Evolutionary conservation across 2,113 vertebrate species (phyloP).

Genomic region (Petromus typicus): DNA sequence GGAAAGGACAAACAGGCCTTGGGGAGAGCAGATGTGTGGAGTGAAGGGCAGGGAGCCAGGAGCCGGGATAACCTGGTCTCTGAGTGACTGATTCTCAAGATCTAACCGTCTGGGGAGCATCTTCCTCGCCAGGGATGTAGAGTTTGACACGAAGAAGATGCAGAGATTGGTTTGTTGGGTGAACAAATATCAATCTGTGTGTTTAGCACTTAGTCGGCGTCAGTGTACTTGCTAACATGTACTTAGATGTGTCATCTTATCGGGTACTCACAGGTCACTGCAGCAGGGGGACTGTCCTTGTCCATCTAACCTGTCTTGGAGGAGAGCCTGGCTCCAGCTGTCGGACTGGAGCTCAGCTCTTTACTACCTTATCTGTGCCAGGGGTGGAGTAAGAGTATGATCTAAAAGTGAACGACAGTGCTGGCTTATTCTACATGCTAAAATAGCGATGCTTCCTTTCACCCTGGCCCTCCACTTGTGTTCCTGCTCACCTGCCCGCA

Average conservation of each 20-base stretch:
- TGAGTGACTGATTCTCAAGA: background rate
- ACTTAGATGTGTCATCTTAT: background rate
- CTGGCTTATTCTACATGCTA: background rate
- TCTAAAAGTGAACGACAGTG: background rate
- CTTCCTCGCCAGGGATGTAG: background rate
- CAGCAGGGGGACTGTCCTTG: background rate
- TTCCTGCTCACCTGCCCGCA: background rate
- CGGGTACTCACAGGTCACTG: background rate
- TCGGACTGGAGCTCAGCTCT: rapidly evolving
- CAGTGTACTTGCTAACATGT: background rate
- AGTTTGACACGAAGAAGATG: background rate
- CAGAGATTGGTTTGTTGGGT: background rate
- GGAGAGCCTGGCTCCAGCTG: background rate
- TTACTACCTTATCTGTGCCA: background rate
- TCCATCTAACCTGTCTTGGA: background rate
- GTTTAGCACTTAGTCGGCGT: background rate
- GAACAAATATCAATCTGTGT: background rate
- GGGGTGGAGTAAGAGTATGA: background rate
- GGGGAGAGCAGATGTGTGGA: background rate
- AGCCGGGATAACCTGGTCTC: background rate
- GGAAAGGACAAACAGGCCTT: background rate
- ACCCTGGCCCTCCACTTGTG: rapidly evolving
- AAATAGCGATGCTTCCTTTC: rapidly evolving
- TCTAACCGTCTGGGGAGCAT: background rate
- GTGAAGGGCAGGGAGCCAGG: background rate